Evolutionary conservation across 2,113 vertebrate genomes (phyloP), one percentile per base, ranked within the genome.

Genomic region (Stegastes partitus): DNA sequence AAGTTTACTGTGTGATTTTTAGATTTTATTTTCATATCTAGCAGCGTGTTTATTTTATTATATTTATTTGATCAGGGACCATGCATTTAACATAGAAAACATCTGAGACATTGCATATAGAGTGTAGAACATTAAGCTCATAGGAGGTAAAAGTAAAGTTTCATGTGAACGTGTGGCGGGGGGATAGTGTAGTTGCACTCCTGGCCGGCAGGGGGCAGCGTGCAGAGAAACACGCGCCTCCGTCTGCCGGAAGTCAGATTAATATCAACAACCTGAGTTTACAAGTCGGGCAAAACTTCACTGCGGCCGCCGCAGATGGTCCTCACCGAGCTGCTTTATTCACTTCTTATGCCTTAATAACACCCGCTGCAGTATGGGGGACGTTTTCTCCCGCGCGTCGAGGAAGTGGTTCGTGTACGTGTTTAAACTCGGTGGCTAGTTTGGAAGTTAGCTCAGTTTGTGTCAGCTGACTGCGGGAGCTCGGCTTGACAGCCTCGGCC

Each of bases 251-350:
- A 89, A 77, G 67, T 65, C 2, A 59, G 69, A 57, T 19, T 25
- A 10, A 69, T 72, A 57, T 77, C 80, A 87, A 87, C 84, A 79
- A 85, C n/a, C 53, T 45, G 80, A 68, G 70, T 65, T 77, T 64
- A 55, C 26, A 68, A 72, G 65, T 78, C 15, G 3, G 45, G 34
- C n/a, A 3, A 59, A 89, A 86, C 73, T 86, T 81, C 2, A 4
- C 55, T 25, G 26, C 19, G 28, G 22, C 11, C 10, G 3, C 23
- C 53, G 11, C 11, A 2, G 3, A 14, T 9, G 5, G 2, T 2
- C 7, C n/a, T n/a, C 16, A 0, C 2, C 1, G 18, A 25, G 15
- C 47, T 15, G 5, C 42, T n/a, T 1, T 0, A 3, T 0, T 8
- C 0, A 14, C 2, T 12, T 58, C 3, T 12, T 31, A 34, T 11